phyloP scores from a whole-genome alignment of 64 coral and sea anemone genomes.

The Orbicella faveolata region DNA sequence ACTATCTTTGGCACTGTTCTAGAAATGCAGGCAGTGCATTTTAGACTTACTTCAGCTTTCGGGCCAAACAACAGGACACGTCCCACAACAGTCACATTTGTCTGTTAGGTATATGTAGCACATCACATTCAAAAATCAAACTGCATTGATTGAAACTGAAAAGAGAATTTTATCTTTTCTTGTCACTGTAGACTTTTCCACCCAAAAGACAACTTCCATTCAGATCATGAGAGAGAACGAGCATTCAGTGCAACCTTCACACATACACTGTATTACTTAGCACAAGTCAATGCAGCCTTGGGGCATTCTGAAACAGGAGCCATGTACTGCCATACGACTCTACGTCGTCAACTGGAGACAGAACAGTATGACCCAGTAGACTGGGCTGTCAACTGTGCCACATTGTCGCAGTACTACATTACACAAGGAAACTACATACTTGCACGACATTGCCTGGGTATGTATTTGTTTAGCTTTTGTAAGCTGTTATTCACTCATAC shows the following conservation, averaged over 20 bases:
- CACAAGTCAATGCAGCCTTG: conserved; percentile 81
- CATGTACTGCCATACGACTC: conserved; percentile 88
- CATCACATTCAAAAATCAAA: background rate
- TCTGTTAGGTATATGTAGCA: too few species aligned
- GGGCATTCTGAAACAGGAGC: conserved; percentile 76
- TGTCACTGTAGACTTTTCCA: conserved; percentile 58
- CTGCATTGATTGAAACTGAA: background rate
- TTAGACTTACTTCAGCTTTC: too few species aligned
- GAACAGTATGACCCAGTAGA: conserved; percentile 86
- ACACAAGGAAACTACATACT: conserved; percentile 81
- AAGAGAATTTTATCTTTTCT: background rate
- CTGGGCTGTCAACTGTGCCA: conserved; percentile 95
- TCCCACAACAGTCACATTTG: too few species aligned
- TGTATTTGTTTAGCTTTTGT: background rate
- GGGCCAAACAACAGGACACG: too few species aligned
- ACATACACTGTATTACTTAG: conserved; percentile 91
- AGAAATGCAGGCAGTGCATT: too few species aligned
- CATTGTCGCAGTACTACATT: conserved; percentile 93
- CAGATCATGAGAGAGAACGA: conserved; percentile 76
- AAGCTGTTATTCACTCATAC: background rate
- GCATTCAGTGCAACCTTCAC: conserved; percentile 80
- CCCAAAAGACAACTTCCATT: conserved; percentile 70
- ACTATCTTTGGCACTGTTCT: too few species aligned
- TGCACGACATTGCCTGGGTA: conserved; percentile 92
- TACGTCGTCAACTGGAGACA: conserved; percentile 80